Percentiles rank a stretch among this genome's conserved stretches.
phyloP scores from a whole-genome alignment of 2,113 vertebrate genomes.

The Psephotus haematonotus region DNA sequence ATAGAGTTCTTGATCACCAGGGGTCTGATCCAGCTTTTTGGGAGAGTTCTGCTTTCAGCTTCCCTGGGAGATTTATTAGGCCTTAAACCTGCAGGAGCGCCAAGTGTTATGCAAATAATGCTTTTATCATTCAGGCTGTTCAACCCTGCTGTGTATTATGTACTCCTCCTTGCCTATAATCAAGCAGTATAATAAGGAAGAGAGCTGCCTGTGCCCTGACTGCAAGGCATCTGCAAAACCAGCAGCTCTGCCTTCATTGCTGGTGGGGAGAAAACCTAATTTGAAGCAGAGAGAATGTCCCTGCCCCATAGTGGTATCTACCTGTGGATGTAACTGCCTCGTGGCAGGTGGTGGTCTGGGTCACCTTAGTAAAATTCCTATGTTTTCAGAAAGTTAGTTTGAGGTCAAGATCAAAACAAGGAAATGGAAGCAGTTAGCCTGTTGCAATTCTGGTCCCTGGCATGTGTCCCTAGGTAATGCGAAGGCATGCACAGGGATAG shows the following conservation, averaged over 20 bases:
- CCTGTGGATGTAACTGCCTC: neutral
- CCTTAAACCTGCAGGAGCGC: neutral
- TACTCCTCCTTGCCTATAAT: neutral
- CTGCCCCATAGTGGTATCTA: neutral
- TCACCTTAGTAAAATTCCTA: neutral
- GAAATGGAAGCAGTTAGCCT: neutral
- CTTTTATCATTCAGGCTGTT: neutral
- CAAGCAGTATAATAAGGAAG: neutral
- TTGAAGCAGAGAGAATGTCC: neutral
- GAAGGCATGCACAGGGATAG: rapidly evolving
- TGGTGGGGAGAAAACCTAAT: neutral
- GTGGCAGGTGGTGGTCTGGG: neutral
- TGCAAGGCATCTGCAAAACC: neutral
- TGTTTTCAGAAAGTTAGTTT: neutral
- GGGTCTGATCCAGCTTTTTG: neutral
- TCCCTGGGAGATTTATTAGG: neutral
- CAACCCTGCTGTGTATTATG: neutral
- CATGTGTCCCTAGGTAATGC: rapidly evolving
- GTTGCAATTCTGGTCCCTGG: rapidly evolving
- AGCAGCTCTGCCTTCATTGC: neutral
- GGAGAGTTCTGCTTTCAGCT: neutral
- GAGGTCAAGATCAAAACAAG: neutral
- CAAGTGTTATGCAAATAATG: neutral
- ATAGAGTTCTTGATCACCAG: neutral
- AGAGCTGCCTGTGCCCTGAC: neutral